Conservation (phyloP, 2,113 vertebrate genomes). For the Eolophus roseicapilla region DNA sequence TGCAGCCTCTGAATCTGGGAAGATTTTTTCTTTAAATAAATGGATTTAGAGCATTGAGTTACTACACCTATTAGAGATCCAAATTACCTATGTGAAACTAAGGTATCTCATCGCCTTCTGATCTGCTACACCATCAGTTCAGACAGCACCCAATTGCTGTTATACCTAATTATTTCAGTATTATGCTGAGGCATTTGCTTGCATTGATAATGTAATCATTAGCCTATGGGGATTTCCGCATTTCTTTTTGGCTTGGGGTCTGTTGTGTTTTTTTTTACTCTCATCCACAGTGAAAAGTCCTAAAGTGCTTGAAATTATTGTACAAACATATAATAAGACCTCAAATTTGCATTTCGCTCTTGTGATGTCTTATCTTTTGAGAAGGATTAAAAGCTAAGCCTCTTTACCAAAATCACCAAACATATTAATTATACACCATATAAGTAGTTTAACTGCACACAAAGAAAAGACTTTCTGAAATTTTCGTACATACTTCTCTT, state of each 20-base stretch:
- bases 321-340: slow-evolving; percentile 30
- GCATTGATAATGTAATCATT: slow-evolving; percentile 14
- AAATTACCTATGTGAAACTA: neutral
- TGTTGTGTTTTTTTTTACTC: neutral
- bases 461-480: slow-evolving; percentile 37
- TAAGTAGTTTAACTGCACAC: slow-evolving; percentile 44
- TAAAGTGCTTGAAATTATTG: slow-evolving; percentile 29
- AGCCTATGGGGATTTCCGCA: neutral
- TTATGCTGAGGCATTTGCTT: slow-evolving; percentile 16
- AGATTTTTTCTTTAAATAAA: neutral
- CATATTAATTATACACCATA: slow-evolving; percentile 52
- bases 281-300: neutral
- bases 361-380: slow-evolving; percentile 56
- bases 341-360: slow-evolving; percentile 56
- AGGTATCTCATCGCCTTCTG: neutral
- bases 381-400: slow-evolving; percentile 61
- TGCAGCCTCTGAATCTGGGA: neutral
- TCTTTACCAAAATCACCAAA: slow-evolving; percentile 46
- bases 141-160: neutral
- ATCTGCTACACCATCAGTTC: neutral
- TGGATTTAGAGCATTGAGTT: neutral
- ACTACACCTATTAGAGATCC: neutral
- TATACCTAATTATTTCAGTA: neutral
- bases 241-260: neutral
- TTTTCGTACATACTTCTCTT: neutral